A percentile compares a stretch with the other conserved stretches of the same genome.
These are phyloP conservation scores for Melipona quadrifasciata DNA, from an alignment of 1,140 invertebrate species.

Conservation along the genomic window DNA sequence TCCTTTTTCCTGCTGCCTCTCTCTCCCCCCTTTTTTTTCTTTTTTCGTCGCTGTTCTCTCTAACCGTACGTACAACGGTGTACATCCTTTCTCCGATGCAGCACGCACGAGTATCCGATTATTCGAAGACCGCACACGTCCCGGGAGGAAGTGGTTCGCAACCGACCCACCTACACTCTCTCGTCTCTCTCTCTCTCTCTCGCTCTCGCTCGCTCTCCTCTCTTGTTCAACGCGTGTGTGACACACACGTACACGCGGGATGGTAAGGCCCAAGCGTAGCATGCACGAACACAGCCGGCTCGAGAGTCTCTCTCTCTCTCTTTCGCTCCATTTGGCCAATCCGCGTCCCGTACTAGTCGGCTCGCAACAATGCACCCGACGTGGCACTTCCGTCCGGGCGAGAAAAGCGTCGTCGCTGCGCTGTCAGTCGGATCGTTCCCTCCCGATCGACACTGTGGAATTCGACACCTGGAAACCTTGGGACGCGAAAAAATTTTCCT, in stretches of 20 bases:
- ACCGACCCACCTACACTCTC: slow-evolving; percentile 58
- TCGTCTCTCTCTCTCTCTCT: neutral
- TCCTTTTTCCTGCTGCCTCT: neutral
- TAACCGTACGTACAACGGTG: slow-evolving; percentile 49
- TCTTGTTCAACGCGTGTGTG: slow-evolving; percentile 14
- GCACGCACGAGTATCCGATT: slow-evolving; percentile 74
- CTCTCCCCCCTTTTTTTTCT: neutral
- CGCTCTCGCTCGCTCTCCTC: neutral
- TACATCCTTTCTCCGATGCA: slow-evolving; percentile 58
- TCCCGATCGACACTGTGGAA: slow-evolving; percentile 29
- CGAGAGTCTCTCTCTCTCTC: slow-evolving; percentile 54
- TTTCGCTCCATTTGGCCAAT: slow-evolving; percentile 73
- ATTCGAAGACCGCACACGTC: slow-evolving; percentile 73
- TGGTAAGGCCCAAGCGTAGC: slow-evolving; percentile 17
- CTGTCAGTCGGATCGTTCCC: slow-evolving; percentile 39
- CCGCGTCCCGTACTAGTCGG: slow-evolving; percentile 60
- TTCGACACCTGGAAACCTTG: slow-evolving; percentile 30
- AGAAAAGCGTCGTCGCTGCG: slow-evolving; percentile 55
- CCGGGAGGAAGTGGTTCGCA: slow-evolving; percentile 73
- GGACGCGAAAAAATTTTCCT: neutral
- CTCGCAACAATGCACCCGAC: slow-evolving; percentile 71
- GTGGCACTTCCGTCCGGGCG: slow-evolving; percentile 71
- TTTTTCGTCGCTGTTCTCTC: slow-evolving; percentile 13
- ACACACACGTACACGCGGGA: neutral
- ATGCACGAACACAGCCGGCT: slow-evolving; percentile 39